A percentile compares a stretch with the other conserved stretches of the same genome.
phyloP scores from a whole-genome alignment of 2,113 vertebrate genomes.

The Talpa occidentalis region DNA sequence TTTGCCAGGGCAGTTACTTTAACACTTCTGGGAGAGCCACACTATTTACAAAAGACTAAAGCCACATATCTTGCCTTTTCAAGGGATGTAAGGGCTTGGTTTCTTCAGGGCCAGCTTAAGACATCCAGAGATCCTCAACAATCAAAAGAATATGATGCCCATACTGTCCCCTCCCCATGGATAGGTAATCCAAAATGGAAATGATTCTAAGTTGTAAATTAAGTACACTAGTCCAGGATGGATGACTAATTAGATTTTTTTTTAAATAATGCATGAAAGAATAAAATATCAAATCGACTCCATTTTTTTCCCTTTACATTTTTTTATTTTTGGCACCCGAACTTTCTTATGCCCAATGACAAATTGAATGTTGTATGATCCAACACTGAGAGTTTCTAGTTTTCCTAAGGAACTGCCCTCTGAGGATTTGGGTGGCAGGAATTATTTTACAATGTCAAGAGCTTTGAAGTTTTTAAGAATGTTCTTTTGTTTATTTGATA shows the following conservation, averaged over 20 bases:
- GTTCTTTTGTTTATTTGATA: conserved; percentile 71
- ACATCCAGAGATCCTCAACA: not conserved
- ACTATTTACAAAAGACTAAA: conserved; percentile 51
- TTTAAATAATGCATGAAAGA: conserved; percentile 17
- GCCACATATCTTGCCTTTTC: not conserved
- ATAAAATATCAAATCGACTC: conserved; percentile 10
- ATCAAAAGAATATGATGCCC: not conserved
- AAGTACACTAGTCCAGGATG: not conserved
- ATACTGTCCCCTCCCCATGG: not conserved
- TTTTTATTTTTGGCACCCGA: not conserved
- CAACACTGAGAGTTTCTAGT: not conserved
- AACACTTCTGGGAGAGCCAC: not conserved
- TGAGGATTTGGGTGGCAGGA: conserved; percentile 50
- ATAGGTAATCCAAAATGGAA: conserved; percentile 56
- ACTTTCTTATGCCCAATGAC: conserved; percentile 16
- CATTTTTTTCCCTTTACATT: not conserved
- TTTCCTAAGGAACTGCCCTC: not conserved
- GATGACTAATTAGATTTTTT: conserved; percentile 53
- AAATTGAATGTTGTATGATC: conserved; percentile 26
- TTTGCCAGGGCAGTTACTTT: conserved; percentile 17
- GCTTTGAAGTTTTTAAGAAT: conserved; percentile 61
- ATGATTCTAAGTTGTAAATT: conserved; percentile 37
- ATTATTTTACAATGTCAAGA: conserved; percentile 67
- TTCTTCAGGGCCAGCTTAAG: not conserved
- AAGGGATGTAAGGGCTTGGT: not conserved